These are phyloP conservation scores for Eremobia ochroleuca DNA, from an alignment of 2,888 invertebrate genomes.

Conservation along the genomic window DNA sequence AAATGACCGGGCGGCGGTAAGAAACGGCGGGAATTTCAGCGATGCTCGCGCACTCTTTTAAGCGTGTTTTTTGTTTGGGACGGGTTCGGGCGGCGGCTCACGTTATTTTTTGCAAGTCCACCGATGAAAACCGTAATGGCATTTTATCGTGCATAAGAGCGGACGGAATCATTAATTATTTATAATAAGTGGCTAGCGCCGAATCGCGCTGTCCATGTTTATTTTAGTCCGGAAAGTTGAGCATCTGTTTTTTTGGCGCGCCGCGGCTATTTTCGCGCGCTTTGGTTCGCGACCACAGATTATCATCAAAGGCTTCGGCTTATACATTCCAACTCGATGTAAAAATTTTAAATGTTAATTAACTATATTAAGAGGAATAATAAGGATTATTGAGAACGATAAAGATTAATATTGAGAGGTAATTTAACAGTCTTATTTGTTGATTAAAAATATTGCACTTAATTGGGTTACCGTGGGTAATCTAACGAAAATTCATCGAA, in stretches of 20 bases:
- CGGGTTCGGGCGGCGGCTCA: conserved; percentile 86
- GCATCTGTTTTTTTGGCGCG: conserved; percentile 73
- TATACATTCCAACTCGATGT: conserved; percentile 40
- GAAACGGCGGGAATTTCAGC: conserved; percentile 89
- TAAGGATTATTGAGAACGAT: background rate
- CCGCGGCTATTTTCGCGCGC: conserved; percentile 74
- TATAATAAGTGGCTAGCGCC: conserved; percentile 90
- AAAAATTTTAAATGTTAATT: conserved; percentile 34
- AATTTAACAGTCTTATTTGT: background rate
- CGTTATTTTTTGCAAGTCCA: conserved; percentile 86
- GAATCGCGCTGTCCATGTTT: conserved; percentile 84
- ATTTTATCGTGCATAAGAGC: conserved; percentile 91
- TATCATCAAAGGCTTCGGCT: conserved; percentile 31
- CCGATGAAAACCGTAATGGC: conserved; percentile 91
- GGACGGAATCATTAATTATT: conserved; percentile 90
- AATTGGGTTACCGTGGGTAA: background rate
- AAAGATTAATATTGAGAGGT: background rate
- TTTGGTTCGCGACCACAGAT: conserved; percentile 53
- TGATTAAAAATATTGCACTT: background rate
- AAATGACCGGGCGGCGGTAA: conserved; percentile 88
- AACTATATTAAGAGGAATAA: conserved; percentile 19
- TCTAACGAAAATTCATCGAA: background rate
- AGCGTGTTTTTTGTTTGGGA: conserved; percentile 85
- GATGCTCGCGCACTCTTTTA: conserved; percentile 89
- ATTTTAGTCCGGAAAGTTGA: conserved; percentile 77